Conservation (phyloP, 2,797 vertebrate genomes). For the Pseudomugil gertrudae region DNA sequence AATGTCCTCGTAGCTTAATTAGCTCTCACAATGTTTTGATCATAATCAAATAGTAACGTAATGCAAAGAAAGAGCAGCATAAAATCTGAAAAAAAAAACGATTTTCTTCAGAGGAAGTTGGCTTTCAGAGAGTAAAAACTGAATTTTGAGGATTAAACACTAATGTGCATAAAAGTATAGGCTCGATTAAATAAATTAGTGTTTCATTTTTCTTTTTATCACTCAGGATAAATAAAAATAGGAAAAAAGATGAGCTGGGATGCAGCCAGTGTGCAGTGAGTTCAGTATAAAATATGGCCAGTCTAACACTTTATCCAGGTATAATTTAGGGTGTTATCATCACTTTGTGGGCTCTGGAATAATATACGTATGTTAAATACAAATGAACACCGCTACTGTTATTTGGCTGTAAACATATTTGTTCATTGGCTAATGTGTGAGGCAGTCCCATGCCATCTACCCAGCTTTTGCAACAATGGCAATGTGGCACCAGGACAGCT, state of each 20-base stretch:
- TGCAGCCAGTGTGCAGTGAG: background rate
- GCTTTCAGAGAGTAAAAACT: too few species aligned
- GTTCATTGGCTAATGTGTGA: background rate
- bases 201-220: too few species aligned
- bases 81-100: too few species aligned
- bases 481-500: conserved; percentile 20
- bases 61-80: too few species aligned
- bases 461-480: conserved; percentile 49
- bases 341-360: background rate
- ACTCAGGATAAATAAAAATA: too few species aligned
- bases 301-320: background rate
- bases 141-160: too few species aligned
- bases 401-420: background rate
- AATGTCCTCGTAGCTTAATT: background rate
- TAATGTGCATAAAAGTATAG: too few species aligned
- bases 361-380: background rate
- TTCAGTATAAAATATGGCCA: background rate
- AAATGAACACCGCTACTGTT: background rate
- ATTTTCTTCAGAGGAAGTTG: too few species aligned
- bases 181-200: too few species aligned
- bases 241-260: background rate
- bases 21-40: background rate
- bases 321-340: background rate
- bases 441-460: conserved; percentile 36
- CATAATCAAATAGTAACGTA: background rate